Evolutionary conservation across 1,140 invertebrate genomes (phyloP).

Genomic region (Neocloeon triangulifer): DNA sequence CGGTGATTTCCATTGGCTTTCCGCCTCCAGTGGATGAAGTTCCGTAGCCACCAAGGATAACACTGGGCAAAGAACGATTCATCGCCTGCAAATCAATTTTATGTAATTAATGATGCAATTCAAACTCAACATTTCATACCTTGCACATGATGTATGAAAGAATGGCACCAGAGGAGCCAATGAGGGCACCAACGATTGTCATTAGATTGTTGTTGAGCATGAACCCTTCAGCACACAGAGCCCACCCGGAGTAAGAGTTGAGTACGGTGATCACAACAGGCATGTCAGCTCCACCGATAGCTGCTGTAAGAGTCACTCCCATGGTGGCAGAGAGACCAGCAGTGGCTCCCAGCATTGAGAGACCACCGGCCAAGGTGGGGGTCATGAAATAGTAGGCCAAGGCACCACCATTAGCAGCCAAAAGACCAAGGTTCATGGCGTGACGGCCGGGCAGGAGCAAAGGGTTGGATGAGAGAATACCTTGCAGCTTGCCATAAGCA

Average conservation of each 20-base stretch:
- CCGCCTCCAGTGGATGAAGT: constrained; percentile 42
- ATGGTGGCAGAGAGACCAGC: constrained; percentile 47
- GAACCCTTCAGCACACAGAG: constrained; percentile 73
- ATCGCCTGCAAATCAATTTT: constrained; percentile 59
- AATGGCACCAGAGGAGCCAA: constrained; percentile 78
- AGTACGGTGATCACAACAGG: constrained; percentile 82
- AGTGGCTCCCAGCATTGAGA: constrained; percentile 43
- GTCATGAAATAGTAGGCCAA: constrained; percentile 43
- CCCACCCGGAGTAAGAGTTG: constrained; percentile 68
- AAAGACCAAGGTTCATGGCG: constrained; percentile 41
- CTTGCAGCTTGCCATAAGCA: constrained; percentile 82
- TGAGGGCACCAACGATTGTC: constrained; percentile 77
- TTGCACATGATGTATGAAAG: constrained; percentile 90
- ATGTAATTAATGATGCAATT: too few species aligned
- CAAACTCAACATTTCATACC: too few species aligned
- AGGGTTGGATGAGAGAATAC: constrained; percentile 53
- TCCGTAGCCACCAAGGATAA: constrained; percentile 73
- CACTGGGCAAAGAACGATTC: constrained; percentile 74
- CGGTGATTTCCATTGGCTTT: constrained; percentile 52
- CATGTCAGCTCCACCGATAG: constrained; percentile 85
- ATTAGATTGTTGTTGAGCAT: constrained; percentile 85
- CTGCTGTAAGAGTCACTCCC: constrained; percentile 70
- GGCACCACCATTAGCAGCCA: constrained; percentile 42
- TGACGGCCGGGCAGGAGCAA: constrained; percentile 64
- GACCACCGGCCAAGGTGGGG: constrained; percentile 34